phyloP scores from a whole-genome alignment of 2,113 vertebrate species.

The Nesogale talazaci region DNA sequence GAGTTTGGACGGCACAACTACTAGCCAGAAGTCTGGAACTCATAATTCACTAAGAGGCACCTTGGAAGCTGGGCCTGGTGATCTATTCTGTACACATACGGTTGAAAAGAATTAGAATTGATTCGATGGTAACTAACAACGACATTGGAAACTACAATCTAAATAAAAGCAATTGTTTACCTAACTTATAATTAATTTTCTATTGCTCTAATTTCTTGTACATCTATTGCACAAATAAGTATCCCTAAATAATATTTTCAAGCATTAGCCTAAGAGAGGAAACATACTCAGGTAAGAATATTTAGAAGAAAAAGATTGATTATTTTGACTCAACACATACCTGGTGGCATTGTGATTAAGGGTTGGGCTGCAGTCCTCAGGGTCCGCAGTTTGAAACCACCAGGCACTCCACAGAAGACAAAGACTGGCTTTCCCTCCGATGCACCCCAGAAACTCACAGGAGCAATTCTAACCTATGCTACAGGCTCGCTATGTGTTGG shows the following conservation, averaged over 20 bases:
- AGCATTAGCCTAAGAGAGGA: constrained; percentile 4
- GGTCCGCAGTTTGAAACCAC: no score
- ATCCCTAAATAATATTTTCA: constrained; percentile 42
- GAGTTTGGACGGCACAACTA: no score
- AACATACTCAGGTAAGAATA: not conserved
- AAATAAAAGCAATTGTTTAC: constrained; percentile 26
- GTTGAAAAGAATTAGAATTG: not conserved
- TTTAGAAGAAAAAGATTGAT: not conserved
- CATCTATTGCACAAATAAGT: not conserved
- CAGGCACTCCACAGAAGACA: no score
- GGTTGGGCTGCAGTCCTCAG: no score
- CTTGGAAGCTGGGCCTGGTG: not conserved
- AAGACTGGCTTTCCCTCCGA: no score
- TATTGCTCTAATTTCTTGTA: constrained; percentile 23
- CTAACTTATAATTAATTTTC: constrained; percentile 4
- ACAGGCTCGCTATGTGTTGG: no score
- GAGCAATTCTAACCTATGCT: no score
- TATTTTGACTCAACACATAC: not conserved
- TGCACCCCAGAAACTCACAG: no score
- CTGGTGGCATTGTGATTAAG: no score
- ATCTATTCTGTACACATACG: not conserved
- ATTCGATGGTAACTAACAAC: not conserved
- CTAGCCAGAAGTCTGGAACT: not conserved
- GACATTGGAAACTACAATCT: not conserved
- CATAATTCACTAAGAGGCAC: not conserved